phyloP scores from a whole-genome alignment of 2,888 invertebrate genomes.

The Cecidostiba fungosa region DNA sequence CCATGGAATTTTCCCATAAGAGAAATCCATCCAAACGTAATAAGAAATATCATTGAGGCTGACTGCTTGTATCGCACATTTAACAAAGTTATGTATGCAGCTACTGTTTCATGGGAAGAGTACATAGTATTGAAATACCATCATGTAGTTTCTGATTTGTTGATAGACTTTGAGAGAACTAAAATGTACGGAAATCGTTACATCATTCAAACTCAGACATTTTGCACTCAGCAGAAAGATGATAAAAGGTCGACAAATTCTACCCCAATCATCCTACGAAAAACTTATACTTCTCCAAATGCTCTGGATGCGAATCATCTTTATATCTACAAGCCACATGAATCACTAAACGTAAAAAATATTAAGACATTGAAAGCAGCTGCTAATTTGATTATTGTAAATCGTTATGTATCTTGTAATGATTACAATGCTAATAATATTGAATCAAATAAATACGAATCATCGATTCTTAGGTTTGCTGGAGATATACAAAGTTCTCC shows the following conservation, averaged over 20 bases:
- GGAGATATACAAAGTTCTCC: constrained; percentile 79
- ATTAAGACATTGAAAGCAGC: constrained; percentile 65
- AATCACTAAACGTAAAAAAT: constrained; percentile 63
- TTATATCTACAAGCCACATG: constrained; percentile 71
- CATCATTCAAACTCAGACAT: constrained; percentile 79
- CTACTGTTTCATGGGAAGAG: constrained; percentile 85
- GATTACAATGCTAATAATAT: constrained; percentile 61
- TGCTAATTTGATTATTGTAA: constrained; percentile 70
- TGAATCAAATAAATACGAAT: constrained; percentile 77
- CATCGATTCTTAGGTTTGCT: constrained; percentile 82
- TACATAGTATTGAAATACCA: constrained; percentile 84
- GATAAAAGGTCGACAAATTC: constrained; percentile 68
- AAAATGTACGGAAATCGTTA: constrained; percentile 81
- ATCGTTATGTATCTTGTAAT: constrained; percentile 71
- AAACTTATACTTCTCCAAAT: constrained; percentile 68
- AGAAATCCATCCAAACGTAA: constrained; percentile 76
- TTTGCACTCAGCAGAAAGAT: constrained; percentile 76
- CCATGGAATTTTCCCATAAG: constrained; percentile 86
- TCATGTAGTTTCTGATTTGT: constrained; percentile 81
- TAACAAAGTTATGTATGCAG: constrained; percentile 80
- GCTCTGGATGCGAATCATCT: constrained; percentile 65
- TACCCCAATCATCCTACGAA: constrained; percentile 72
- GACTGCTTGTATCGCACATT: constrained; percentile 86
- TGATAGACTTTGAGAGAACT: constrained; percentile 81
- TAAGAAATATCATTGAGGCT: constrained; percentile 82